Evolutionary conservation across 2,113 vertebrate genomes (phyloP), one percentile per base, ranked within the genome.

Genomic region (Tragulus kanchil): DNA sequence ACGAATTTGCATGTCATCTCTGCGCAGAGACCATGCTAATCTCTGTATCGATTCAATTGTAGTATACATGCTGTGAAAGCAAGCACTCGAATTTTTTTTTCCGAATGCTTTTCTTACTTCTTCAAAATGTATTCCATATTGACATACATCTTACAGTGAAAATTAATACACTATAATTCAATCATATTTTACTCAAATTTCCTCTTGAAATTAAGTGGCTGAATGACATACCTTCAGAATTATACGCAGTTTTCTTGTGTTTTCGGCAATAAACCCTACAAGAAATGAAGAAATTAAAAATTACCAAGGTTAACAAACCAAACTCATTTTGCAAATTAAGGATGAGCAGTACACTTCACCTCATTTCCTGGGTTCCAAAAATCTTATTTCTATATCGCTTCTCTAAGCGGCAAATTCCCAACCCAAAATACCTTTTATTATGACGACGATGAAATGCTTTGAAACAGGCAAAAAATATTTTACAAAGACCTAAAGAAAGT

Each of bases 191-290:
- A 89, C 50, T 92, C 95, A 90, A 93, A 81, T 95, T 98, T 95
- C 93, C 96, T 97, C 96, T 97, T 98, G 96, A 97, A 98, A 98
- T 50, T 94, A 95, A 97, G 84, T 95, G 88, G 93, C 58, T 96
- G 87, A 98, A 98, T 97, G 96, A 97, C 98, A 0, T 99, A 99
- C 99, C 99, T 99, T 99, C 99, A 98, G 98, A 99, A 94, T 99
- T 99, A 97, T 99, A 99, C 96, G 99, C 99, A 85, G 99, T 99
- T 98, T 99, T 99, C 97, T 99, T 99, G 98, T 99, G 99, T 99
- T 99, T 99, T 98, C 99, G 99, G 99, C 99, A 99, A 98, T 99
- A 99, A 98, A 99, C 99, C 99, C 99, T 99, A 98, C 90, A 98
- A 98, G 90, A 89, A 90, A 98, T 81, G 96, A 97, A 98, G 96